Evolutionary conservation across 2,888 invertebrate genomes (phyloP).

Genomic region (Ophioninae sp.): DNA sequence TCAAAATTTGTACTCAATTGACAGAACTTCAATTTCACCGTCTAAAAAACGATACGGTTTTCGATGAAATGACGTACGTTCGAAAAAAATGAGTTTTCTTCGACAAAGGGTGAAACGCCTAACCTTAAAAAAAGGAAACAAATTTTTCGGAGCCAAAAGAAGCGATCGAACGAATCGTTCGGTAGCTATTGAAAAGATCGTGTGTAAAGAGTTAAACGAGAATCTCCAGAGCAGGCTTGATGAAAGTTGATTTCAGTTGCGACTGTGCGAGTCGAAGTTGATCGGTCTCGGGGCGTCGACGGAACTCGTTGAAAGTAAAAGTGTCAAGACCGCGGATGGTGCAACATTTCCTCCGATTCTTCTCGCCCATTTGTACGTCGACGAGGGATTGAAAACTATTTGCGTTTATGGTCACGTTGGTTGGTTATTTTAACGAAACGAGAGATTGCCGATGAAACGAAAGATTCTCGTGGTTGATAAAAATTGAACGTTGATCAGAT

Average conservation of each 20-base stretch:
- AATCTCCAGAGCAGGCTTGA: background rate
- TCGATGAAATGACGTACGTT: background rate
- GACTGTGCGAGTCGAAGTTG: conserved; percentile 65
- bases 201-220: background rate
- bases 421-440: conserved; percentile 39
- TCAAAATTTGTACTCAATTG: background rate
- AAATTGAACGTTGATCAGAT: conserved; percentile 51
- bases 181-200: no score
- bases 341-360: conserved; percentile 65
- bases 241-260: conserved; percentile 55
- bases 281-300: conserved; percentile 62
- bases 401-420: conserved; percentile 70
- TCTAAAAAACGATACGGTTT: background rate
- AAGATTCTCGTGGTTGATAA: background rate
- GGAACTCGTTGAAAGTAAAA: conserved; percentile 62
- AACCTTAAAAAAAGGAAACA: background rate
- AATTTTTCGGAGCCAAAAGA: background rate
- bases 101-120: background rate
- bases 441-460: background rate
- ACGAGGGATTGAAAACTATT: conserved; percentile 66
- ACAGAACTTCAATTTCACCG: background rate
- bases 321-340: conserved; percentile 30
- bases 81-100: background rate
- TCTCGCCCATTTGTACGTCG: conserved; percentile 65
- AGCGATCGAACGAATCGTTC: background rate